Base-by-base conservation (phyloP, 2,113 vertebrate species). In the Atractosteus spatula region DNA sequence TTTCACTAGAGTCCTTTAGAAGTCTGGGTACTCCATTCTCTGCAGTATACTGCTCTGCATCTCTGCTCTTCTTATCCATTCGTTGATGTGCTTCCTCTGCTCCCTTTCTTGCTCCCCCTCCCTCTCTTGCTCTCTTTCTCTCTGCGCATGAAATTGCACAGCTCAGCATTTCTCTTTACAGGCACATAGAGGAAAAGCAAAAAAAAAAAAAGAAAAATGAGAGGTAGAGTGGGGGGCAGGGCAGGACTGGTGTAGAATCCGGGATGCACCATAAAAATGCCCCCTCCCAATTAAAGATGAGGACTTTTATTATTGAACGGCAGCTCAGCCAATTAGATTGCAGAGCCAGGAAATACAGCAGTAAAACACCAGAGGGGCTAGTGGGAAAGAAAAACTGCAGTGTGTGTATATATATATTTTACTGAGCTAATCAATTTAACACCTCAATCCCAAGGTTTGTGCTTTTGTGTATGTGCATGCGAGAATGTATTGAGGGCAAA, bases 291-390 rank as follows among this genome's bases (percentile, higher is more conserved):
- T 86, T 89, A 89, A 87, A 89, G 79, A 81, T 77, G 81, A 86
- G 84, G 83, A 84, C 78, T 85, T 87, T 86, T 89, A 84, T 89
- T 89, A 89, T 83, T 87, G 89, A 91, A 86, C 79, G 85, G 85
- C 78, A 66, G 80, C 76, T 73, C 16, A 81, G 83, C 89, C 89
- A 91, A 91, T 91, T 82, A 82, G 83, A 75, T 83, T 68, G 67
- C 79, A 79, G 87, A 77, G 77, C 83, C 82, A 81, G 82, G 74
- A 82, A 79, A 85, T 78, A 76, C 78, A 78, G 80, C 83, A 85
- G 76, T 68, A 78, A 79, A 81, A 82, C 86, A 83, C 79, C 84
- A 82, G 80, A 78, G 78, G 78, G 80, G 82, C 79, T 83, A 86
- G 83, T 87, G 81, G 81, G 88, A 81, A 84, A 87, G 85, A 84